Evolutionary conservation across 2,888 invertebrate genomes (phyloP), one percentile per base, ranked within the genome.

Genomic region (Strigamia transsilvanica): DNA sequence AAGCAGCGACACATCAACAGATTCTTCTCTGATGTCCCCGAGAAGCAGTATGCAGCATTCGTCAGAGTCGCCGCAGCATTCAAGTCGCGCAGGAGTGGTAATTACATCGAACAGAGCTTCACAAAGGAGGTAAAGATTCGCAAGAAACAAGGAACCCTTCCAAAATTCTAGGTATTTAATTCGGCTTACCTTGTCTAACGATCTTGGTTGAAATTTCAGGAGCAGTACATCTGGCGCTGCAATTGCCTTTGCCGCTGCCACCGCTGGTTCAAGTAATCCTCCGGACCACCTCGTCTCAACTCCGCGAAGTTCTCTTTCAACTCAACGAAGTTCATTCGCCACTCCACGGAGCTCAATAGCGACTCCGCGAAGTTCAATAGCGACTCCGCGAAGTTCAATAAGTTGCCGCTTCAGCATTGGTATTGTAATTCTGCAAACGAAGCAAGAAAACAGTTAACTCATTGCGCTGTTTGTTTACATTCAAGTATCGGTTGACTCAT

Each of bases 81-180:
- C 90, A n/a, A 91, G 91, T 84, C 94, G 94, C 88, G 95, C 94
- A 1, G 96, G 96, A 0, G 95, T 96, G 9, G 96, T 96, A 81
- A 95, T 97, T 82, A 96, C 96, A 1, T 96, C 96, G 2, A 95
- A 94, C 86, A 90, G 96, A 80, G 93, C 95, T 87, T 95, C 96
- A 15, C 94, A 95, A 86, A 89, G 97, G 87, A 93, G 96, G 94
- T 95, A 42, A 27, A 34, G 34, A 2, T 38, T 34, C 10, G 1
- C 38, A 4, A 27, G 3, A 27, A 2, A 2, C 27, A 27, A 27
- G 27, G 27, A 27, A 27, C 27, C 27, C 27, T 27, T 27, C 27
- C 27, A 27, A 27, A 27, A 27, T 27, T 27, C 2, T 27, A 27
- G 27, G 27, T 3, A 27, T 21, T 23, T 12, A 78, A 21, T 21